These are phyloP conservation scores for Paramuricea clavata DNA, from an alignment of 92 coral and sea anemone species.

Conservation along the genomic window DNA sequence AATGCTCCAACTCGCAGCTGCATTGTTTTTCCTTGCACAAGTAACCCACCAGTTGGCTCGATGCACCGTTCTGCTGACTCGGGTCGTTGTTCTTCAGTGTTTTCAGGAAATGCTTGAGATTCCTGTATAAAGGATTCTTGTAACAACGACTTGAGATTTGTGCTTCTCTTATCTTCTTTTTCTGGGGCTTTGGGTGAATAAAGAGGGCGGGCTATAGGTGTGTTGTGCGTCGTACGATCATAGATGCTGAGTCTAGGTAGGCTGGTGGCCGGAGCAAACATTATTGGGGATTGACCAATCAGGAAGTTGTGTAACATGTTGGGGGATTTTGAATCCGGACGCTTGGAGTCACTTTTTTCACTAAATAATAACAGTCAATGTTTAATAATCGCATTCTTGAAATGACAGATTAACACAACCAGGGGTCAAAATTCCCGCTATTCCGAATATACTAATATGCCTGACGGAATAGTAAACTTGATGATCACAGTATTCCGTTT, in stretches of 20 bases:
- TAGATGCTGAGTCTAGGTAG: neutral
- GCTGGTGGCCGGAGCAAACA: conserved; percentile 5
- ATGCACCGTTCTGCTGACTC: conserved; percentile 17
- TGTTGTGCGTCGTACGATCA: neutral
- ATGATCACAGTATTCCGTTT: too few species aligned
- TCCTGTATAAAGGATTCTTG: conserved; percentile 8
- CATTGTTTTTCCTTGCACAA: conserved; percentile 88
- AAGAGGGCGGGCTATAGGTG: neutral
- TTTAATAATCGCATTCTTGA: too few species aligned
- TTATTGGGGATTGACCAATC: conserved; percentile 10
- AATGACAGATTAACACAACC: too few species aligned
- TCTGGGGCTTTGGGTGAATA: neutral
- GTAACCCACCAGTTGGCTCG: conserved; percentile 54
- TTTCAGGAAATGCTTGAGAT: neutral
- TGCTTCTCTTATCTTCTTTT: neutral
- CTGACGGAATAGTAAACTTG: too few species aligned
- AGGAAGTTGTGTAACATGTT: conserved; percentile 4
- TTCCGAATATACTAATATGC: too few species aligned
- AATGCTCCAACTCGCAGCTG: conserved; percentile 68
- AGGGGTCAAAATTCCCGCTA: too few species aligned
- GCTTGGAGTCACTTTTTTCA: conserved; percentile 36
- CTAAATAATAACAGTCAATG: conserved; percentile 1
- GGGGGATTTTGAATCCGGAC: neutral
- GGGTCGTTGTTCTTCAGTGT: neutral
- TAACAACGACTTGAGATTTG: conserved; percentile 19